A percentile compares a stretch with the other conserved stretches of the same genome.
Conservation (phyloP, 2,888 invertebrate species). For the Tinea trinotella region DNA sequence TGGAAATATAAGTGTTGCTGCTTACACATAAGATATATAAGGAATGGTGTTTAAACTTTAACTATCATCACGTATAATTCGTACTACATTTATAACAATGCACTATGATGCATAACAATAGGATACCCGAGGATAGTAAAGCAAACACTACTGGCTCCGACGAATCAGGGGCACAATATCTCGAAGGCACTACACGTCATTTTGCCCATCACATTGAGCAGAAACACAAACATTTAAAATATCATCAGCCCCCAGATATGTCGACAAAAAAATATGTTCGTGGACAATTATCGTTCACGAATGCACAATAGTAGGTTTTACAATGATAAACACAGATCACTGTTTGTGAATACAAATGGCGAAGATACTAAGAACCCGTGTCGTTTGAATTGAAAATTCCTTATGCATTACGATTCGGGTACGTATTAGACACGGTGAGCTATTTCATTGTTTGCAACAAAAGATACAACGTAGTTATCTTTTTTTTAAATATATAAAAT, state of each 20-base stretch:
- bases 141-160: constrained; percentile 37
- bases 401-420: neutral
- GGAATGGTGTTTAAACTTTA: neutral
- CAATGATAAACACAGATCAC: constrained; percentile 45
- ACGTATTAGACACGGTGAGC: neutral
- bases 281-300: constrained; percentile 48
- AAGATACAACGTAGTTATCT: too few relatives aligned
- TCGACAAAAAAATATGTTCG: constrained; percentile 40
- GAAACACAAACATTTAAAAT: constrained; percentile 67
- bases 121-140: constrained; percentile 36
- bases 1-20: too few relatives aligned
- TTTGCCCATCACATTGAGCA: constrained; percentile 59
- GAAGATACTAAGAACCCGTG: neutral
- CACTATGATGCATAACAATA: constrained; percentile 5
- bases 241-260: constrained; percentile 51
- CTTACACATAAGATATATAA: neutral
- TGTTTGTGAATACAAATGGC: constrained; percentile 7
- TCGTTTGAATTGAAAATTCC: neutral
- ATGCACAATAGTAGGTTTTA: constrained; percentile 50
- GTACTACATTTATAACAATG: neutral
- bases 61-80: neutral
- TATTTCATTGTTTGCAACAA: neutral
- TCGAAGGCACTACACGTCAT: constrained; percentile 51
- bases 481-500: too few relatives aligned
- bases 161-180: constrained; percentile 50